Percentiles rank a stretch among this genome's conserved stretches.
phyloP scores from a whole-genome alignment of 2,113 vertebrate species.

The Mobula hypostoma region DNA sequence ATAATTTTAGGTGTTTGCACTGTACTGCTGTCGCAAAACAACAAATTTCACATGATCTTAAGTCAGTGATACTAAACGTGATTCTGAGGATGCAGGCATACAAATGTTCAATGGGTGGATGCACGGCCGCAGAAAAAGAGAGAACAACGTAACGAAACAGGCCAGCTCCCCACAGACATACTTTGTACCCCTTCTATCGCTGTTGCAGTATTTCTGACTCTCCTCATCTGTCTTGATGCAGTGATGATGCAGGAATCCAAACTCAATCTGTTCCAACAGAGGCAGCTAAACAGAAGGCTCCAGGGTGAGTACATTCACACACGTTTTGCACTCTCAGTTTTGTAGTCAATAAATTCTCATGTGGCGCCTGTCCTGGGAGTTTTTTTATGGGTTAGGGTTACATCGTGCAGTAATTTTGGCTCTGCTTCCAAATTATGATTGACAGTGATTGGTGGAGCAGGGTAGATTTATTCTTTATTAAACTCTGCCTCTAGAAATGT shows the following conservation, averaged over 20 bases:
- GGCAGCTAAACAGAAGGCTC: constrained; percentile 58
- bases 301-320: constrained; percentile 56
- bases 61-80: too few relatives aligned
- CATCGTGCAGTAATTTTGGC: too few relatives aligned
- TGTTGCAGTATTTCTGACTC: neutral
- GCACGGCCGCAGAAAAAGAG: neutral
- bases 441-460: too few relatives aligned
- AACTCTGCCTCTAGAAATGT: too few relatives aligned
- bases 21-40: too few relatives aligned
- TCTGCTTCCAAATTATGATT: too few relatives aligned
- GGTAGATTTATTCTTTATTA: too few relatives aligned
- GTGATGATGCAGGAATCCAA: constrained; percentile 78
- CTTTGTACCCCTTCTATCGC: neutral
- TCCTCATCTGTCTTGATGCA: constrained; percentile 48
- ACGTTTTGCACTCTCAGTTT: neutral
- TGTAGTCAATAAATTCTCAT: neutral
- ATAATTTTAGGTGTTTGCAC: too few relatives aligned
- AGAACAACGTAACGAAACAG: neutral
- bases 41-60: too few relatives aligned
- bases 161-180: neutral
- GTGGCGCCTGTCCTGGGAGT: neutral
- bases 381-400: too few relatives aligned
- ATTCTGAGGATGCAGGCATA: too few relatives aligned
- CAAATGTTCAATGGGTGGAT: neutral
- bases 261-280: constrained; percentile 65